Evolutionary conservation across 2,797 vertebrate genomes (phyloP).

Genomic region (Peromyscus aztecus): DNA sequence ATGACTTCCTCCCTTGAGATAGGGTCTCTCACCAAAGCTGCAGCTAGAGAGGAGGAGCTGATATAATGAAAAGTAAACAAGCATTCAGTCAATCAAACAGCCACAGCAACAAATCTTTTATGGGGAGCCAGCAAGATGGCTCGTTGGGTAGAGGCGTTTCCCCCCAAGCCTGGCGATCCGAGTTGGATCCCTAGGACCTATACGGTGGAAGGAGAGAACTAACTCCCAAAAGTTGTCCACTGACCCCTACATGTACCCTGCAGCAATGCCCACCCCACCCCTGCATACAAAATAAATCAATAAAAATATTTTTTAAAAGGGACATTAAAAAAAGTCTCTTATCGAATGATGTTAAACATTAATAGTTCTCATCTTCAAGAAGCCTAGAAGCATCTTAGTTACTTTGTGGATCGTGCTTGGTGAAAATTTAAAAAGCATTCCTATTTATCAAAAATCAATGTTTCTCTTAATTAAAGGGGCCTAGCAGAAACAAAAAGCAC

Average conservation of each 20-base stretch:
- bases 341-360: constrained; percentile 14
- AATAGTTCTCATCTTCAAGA: constrained; percentile 33
- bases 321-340: background rate
- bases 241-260: background rate
- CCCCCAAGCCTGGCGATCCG: background rate
- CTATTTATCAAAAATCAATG: constrained; percentile 75
- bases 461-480: constrained; percentile 80
- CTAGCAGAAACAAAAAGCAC: constrained; percentile 70
- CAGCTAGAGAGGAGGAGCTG: background rate
- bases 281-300: background rate
- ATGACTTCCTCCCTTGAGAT: background rate
- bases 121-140: background rate
- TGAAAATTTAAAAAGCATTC: constrained; percentile 46
- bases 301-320: background rate
- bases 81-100: background rate
- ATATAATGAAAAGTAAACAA: background rate
- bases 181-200: background rate
- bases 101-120: background rate
- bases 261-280: background rate
- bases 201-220: background rate
- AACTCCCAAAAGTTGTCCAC: background rate
- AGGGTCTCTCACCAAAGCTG: background rate
- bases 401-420: constrained; percentile 49
- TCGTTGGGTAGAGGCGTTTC: background rate
- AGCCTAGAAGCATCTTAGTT: background rate